Evolutionary conservation across 2,888 invertebrate species (phyloP).

Genomic region (Cataglyphis albicans): DNA sequence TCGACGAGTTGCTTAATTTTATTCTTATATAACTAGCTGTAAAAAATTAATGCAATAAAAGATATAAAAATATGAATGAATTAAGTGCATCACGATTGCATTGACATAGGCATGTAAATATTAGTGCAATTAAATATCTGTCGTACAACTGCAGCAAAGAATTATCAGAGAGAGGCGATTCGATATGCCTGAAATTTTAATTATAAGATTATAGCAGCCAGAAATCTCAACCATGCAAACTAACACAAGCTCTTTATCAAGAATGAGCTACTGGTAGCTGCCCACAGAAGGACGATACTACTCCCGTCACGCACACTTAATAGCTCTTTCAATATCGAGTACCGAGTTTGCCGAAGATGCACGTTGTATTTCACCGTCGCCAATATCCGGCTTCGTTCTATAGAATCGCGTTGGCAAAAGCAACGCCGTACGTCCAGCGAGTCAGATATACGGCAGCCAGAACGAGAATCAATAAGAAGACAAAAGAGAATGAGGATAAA

Average conservation of each 20-base stretch:
- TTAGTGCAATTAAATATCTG: not conserved
- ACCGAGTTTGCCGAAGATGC: slow-evolving; percentile 45
- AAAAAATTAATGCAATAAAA: not conserved
- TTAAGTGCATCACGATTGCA: not conserved
- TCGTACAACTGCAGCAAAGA: not conserved
- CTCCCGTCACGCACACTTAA: slow-evolving; percentile 44
- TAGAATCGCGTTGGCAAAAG: slow-evolving; percentile 13
- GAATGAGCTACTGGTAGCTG: slow-evolving; percentile 9
- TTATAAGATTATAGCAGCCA: slow-evolving; percentile 15
- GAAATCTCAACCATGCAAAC: not conserved
- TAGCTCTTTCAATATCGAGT: slow-evolving; percentile 51
- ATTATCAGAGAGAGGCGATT: slow-evolving; percentile 11
- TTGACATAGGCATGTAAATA: not conserved
- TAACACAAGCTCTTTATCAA: not conserved
- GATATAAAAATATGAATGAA: not conserved
- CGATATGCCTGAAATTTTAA: slow-evolving; percentile 27
- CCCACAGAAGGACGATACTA: slow-evolving; percentile 23
- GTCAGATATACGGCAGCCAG: slow-evolving; percentile 27
- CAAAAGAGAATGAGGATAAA: slow-evolving; percentile 25
- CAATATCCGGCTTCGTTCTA: slow-evolving; percentile 51
- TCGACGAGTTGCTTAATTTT: not conserved
- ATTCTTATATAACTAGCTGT: not conserved
- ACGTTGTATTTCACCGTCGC: slow-evolving; percentile 53
- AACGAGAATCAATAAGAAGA: slow-evolving; percentile 54
- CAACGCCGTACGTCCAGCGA: slow-evolving; percentile 33